Percentiles rank a stretch among this genome's conserved stretches.
phyloP scores from a whole-genome alignment of 2,888 invertebrate genomes.

The Dicyrtomina minuta region DNA sequence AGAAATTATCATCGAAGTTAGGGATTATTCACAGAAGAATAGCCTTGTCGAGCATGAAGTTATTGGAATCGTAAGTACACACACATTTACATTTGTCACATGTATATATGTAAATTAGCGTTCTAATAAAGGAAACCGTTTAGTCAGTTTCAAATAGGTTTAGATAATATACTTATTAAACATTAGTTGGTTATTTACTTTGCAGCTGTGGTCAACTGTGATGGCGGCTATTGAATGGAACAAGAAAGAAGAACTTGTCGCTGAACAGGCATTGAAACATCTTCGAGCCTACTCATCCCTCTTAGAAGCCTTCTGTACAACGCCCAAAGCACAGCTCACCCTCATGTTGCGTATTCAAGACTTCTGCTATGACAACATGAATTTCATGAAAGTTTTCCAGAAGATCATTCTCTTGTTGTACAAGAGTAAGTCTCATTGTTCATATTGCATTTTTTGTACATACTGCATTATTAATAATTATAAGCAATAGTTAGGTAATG shows the following conservation, averaged over 20 bases:
- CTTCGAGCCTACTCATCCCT: slow-evolving; percentile 76
- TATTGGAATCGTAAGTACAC: slow-evolving; percentile 74
- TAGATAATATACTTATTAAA: no score
- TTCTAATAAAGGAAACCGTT: neutral
- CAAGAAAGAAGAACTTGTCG: slow-evolving; percentile 94
- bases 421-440: slow-evolving; percentile 68
- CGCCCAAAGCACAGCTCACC: slow-evolving; percentile 81
- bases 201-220: slow-evolving; percentile 86
- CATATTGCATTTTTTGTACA: no score
- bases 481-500: no score
- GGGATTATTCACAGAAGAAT: slow-evolving; percentile 80
- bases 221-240: slow-evolving; percentile 98
- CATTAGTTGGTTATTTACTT: neutral
- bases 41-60: slow-evolving; percentile 89
- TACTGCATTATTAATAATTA: no score
- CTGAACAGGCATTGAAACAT: slow-evolving; percentile 92
- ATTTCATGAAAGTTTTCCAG: slow-evolving; percentile 97
- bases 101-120: neutral
- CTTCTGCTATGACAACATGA: slow-evolving; percentile 98
- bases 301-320: slow-evolving; percentile 82
- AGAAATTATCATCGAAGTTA: slow-evolving; percentile 80
- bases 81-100: neutral
- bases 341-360: slow-evolving; percentile 92
- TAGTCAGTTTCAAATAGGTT: no score
- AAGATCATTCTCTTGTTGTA: slow-evolving; percentile 95